A percentile compares a stretch with the other conserved stretches of the same genome.
Conservation (phyloP, 2,888 invertebrate genomes). For the Orthonychiurus folsomi region DNA sequence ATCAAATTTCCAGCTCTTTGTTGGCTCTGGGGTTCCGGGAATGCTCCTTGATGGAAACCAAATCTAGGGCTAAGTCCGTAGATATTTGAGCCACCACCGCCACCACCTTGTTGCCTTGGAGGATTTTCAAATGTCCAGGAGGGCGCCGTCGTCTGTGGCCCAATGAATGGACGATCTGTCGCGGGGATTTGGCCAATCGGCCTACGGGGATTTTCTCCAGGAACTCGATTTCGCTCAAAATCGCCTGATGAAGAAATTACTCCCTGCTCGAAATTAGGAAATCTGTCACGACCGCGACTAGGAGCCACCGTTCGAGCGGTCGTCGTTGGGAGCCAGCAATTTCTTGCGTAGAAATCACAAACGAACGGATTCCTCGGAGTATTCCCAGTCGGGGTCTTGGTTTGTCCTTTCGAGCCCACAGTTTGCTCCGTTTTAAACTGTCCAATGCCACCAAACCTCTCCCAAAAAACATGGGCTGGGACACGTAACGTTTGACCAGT, state of each 20-base stretch:
- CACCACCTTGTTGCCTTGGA: not conserved
- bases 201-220: not conserved
- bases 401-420: not conserved
- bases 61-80: too few relatives aligned
- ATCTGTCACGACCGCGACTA: not conserved
- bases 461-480: constrained; percentile 14
- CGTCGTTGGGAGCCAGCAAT: constrained; percentile 5
- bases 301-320: not conserved
- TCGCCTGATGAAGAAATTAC: not conserved
- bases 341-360: constrained; percentile 6
- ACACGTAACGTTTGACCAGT: constrained; percentile 11
- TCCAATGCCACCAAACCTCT: not conserved
- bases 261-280: not conserved
- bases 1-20: not conserved
- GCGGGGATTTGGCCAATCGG: not conserved
- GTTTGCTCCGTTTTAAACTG: too few relatives aligned
- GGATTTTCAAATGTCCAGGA: not conserved
- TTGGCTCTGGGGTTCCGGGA: not conserved
- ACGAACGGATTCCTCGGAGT: constrained; percentile 2
- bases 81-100: not conserved
- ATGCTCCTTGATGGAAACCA: constrained; percentile 2
- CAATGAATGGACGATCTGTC: not conserved
- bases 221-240: not conserved
- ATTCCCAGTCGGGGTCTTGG: not conserved
- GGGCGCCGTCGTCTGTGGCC: not conserved